These are phyloP conservation scores for Sycophila sp. DNA, from an alignment of 1,140 invertebrate genomes.

Conservation along the genomic window DNA sequence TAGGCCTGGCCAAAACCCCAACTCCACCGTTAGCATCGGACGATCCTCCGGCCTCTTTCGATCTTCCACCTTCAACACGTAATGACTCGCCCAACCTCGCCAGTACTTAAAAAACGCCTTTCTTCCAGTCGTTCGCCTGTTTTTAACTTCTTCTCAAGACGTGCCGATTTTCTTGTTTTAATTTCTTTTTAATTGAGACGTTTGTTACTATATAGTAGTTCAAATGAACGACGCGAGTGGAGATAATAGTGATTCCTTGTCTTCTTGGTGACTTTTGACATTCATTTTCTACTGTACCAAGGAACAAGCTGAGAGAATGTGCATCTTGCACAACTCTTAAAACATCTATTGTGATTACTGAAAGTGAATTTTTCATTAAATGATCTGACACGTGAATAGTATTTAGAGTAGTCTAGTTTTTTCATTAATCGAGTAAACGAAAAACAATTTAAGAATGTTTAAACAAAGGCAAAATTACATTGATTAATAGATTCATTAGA, in stretches of 20 bases:
- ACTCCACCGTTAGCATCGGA: constrained; percentile 47
- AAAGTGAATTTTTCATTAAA: constrained; percentile 26
- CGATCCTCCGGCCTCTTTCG: constrained; percentile 51
- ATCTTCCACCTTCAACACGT: constrained; percentile 50
- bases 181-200: constrained; percentile 9
- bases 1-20: constrained; percentile 48
- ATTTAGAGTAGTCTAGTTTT: too few species aligned
- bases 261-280: not conserved
- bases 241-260: constrained; percentile 11
- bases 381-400: constrained; percentile 23
- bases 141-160: constrained; percentile 35
- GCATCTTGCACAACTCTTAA: constrained; percentile 14
- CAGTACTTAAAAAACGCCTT: constrained; percentile 38
- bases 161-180: constrained; percentile 27
- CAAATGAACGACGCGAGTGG: not conserved
- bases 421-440: too few species aligned
- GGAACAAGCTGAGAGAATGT: not conserved
- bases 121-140: constrained; percentile 46
- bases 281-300: not conserved
- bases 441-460: too few species aligned
- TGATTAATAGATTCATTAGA: not conserved
- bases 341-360: constrained; percentile 16
- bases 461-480: not conserved
- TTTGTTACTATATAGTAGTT: too few species aligned
- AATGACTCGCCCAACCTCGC: constrained; percentile 38